Conservation (phyloP, 2,113 vertebrate genomes). For the Hyaena hyaena region DNA sequence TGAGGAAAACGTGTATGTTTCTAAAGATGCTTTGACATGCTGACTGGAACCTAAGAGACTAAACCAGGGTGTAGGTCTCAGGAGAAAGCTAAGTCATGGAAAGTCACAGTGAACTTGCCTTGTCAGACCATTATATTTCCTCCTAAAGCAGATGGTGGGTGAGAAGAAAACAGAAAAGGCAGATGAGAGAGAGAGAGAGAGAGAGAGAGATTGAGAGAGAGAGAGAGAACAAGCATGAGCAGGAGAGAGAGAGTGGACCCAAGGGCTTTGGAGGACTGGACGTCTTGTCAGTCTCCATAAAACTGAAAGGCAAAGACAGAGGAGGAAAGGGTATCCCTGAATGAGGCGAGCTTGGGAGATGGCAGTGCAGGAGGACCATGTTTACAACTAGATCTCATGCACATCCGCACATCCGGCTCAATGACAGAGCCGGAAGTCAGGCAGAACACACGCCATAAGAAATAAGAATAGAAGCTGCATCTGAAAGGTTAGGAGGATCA, state of each 20-base stretch:
- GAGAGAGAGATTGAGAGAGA: no score
- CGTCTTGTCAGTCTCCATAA: neutral
- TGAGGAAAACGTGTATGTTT: neutral
- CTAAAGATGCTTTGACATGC: neutral
- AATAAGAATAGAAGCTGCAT: neutral
- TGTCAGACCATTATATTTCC: neutral
- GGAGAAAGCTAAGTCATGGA: neutral
- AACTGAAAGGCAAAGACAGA: neutral
- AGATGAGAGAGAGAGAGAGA: neutral
- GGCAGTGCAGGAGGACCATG: neutral
- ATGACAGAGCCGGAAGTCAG: neutral
- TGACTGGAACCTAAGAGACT: neutral
- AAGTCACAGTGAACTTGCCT: neutral
- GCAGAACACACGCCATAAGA: neutral
- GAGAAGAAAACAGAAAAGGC: neutral
- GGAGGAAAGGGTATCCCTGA: neutral
- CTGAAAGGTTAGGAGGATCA: neutral
- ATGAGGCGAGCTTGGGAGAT: neutral
- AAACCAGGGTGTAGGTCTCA: neutral
- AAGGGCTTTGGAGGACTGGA: neutral
- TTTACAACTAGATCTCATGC: no score
- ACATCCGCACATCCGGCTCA: no score
- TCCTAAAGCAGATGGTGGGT: neutral
- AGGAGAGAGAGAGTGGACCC: neutral
- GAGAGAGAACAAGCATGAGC: neutral